These are phyloP conservation scores for Centropus bengalensis DNA, from an alignment of 2,113 vertebrate genomes.

Conservation along the genomic window DNA sequence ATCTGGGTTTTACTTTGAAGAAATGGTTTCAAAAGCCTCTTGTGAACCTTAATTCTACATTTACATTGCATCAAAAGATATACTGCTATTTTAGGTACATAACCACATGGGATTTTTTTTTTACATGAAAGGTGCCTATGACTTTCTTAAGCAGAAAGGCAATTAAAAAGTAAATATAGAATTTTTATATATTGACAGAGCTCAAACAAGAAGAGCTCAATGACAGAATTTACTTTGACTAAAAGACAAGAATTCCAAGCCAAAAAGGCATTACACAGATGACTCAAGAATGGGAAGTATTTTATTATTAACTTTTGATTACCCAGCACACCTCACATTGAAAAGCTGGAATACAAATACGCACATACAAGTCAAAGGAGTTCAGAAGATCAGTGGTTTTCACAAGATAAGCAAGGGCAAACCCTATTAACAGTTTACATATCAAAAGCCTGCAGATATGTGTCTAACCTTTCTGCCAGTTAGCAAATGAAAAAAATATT, in stretches of 20 bases:
- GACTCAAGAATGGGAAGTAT: background rate
- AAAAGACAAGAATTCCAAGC: background rate
- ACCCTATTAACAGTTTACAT: background rate
- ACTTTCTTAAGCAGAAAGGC: background rate
- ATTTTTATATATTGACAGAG: conserved; percentile 5
- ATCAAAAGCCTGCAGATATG: background rate
- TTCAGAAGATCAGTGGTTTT: conserved; percentile 17
- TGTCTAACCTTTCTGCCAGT: background rate
- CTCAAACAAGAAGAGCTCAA: background rate
- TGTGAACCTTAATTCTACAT: background rate
- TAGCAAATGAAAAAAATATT: background rate
- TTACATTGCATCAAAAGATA: background rate
- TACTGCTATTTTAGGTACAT: background rate
- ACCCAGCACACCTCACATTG: background rate
- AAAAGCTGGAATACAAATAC: background rate
- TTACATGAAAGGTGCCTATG: background rate
- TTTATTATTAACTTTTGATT: conserved; percentile 30
- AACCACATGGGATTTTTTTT: background rate
- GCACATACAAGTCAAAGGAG: background rate
- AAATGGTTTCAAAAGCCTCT: background rate
- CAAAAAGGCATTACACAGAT: background rate
- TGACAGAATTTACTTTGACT: background rate
- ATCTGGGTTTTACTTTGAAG: background rate
- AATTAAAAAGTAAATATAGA: background rate
- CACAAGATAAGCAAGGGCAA: conserved; percentile 30